Evolutionary conservation across 2,113 vertebrate species (phyloP), one percentile per base, ranked within the genome.

Genomic region (Tragelaphus scriptus): DNA sequence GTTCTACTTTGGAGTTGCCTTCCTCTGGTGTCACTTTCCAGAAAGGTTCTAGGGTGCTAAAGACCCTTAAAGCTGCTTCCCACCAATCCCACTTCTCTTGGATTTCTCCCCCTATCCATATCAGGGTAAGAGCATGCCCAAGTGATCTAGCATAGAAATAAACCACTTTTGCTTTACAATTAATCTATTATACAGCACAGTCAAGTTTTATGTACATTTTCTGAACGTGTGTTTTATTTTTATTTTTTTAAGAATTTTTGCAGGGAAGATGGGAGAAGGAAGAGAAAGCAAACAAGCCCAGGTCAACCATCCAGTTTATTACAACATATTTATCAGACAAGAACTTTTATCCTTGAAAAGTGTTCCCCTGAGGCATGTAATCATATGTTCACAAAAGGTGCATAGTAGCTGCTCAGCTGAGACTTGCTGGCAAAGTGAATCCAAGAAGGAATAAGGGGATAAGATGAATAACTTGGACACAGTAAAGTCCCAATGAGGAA

Each of bases 251-350:
- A 77, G 61, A 82, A 55, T 23, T 51, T 80, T 79, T 68, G n/a
- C 65, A 32, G 47, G 16, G 21, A 28, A 79, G 68, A 47, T 23
- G 30, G 23, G 17, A 11, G 56, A 40, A 47, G 10, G 21, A 25
- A 36, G 7, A 77, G n/a, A 71, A 61, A 85, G 56, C 17, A 97
- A 96, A 88, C 28, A 81, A 90, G 65, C 61, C 49, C n/a, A 71
- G 56, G 61, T 8, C 5, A 86, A 65, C 84, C n/a, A 91, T 26
- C 25, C 56, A 59, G 90, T 85, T 95, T 75, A 81, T 93, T 65
- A 77, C 40, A 95, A 94, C 91, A 91, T 88, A 59, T 51, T 84
- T 88, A 30, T 94, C 14, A 58, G 40, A 85, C 32, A 87, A 97
- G 79, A 63, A 16, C 30, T 93, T 86, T 79, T n/a, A 17, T 17